A percentile compares a stretch with the other conserved stretches of the same genome.
Evolutionary conservation across 2,888 invertebrate genomes (phyloP).

Genomic region (Acrobeloides nanus): DNA sequence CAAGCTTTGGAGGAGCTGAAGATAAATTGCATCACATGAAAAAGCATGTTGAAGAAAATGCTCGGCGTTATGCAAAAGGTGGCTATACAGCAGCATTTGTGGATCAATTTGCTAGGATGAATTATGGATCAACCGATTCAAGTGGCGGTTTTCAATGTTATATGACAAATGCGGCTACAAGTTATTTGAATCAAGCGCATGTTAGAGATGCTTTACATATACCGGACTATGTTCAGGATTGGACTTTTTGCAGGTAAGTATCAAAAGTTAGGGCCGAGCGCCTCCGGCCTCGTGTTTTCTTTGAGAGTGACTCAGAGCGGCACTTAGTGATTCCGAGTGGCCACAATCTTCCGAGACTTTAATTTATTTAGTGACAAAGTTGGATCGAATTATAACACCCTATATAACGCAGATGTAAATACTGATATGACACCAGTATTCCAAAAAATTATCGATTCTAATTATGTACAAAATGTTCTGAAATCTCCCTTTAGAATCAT

Average conservation of each 20-base stretch:
- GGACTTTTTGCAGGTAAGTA: conserved; percentile 26
- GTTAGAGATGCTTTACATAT: conserved; percentile 43
- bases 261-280: too few species aligned
- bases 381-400: conserved; percentile 6
- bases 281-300: too few species aligned
- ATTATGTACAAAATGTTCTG: conserved; percentile 12
- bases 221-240: conserved; percentile 37
- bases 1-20: too few species aligned
- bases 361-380: too few species aligned
- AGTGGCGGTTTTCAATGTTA: conserved; percentile 43
- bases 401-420: conserved; percentile 4
- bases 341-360: too few species aligned
- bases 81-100: too few species aligned
- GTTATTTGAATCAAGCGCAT: conserved; percentile 32
- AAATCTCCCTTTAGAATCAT: conserved; percentile 20
- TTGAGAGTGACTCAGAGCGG: too few species aligned
- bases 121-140: conserved; percentile 41
- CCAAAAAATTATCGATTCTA: conserved; percentile 6
- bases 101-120: conserved; percentile 19
- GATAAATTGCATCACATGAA: too few species aligned
- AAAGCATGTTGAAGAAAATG: too few species aligned
- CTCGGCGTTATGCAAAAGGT: too few species aligned
- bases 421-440: conserved; percentile 12
- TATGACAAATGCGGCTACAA: conserved; percentile 21
- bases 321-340: not conserved